phyloP scores from a whole-genome alignment of 2,113 vertebrate species.

The Albula glossodonta region DNA sequence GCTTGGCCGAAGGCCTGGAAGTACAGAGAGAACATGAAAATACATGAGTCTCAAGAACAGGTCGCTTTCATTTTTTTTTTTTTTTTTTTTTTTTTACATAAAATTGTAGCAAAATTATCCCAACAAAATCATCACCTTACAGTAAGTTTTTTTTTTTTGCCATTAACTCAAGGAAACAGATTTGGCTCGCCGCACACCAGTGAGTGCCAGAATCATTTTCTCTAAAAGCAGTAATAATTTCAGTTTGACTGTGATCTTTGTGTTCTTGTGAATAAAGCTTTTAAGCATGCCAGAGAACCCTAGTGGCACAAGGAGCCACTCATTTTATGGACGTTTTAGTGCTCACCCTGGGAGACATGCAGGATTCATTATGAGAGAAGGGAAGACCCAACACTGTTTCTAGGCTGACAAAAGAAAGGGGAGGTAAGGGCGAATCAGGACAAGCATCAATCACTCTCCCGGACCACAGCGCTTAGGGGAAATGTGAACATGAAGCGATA shows the following conservation, averaged over 20 bases:
- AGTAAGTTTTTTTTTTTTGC: not conserved
- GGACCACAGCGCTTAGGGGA: not conserved
- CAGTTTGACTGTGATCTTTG: not conserved
- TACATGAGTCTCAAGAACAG: not conserved
- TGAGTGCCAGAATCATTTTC: not conserved
- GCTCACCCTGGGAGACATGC: not conserved
- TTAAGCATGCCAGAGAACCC: not conserved
- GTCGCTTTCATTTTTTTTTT: not conserved
- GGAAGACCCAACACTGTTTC: not conserved
- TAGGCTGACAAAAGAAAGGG: not conserved
- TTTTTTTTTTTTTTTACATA: not conserved
- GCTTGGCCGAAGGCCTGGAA: slow-evolving; percentile 93
- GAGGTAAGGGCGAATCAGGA: not conserved
- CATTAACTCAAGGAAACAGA: not conserved
- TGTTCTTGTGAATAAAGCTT: not conserved
- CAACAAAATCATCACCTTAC: not conserved
- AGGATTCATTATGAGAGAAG: not conserved
- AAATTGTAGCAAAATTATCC: not conserved
- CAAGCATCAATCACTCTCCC: not conserved
- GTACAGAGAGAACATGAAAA: slow-evolving; percentile 6
- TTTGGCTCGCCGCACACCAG: not conserved
- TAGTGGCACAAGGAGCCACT: not conserved
- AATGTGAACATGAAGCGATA: slow-evolving; percentile 7
- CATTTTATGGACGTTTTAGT: not conserved
- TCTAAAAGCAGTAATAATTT: not conserved